Evolutionary conservation across 2,113 vertebrate species (phyloP), one percentile per base, ranked within the genome.

Genomic region (Menidia beryllina): DNA sequence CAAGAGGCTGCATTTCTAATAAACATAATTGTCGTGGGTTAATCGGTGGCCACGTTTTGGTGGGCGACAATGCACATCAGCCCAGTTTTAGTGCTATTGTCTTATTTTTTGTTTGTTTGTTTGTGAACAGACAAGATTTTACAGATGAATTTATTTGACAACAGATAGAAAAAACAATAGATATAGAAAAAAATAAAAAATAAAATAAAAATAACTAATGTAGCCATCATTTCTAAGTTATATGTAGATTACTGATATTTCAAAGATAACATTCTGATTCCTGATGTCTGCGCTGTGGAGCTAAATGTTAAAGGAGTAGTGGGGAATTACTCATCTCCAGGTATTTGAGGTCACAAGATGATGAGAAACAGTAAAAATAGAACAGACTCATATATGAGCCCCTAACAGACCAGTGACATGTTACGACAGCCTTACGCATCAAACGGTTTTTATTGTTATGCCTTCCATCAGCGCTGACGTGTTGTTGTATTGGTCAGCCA

Each of bases 321-420:
- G 21, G 43, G 43, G 10, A 11, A 9, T 30, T 38, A 34, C 19
- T 43, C 30, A 56, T 38, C 2, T 0, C 26, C 47, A 27, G 15
- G 30, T 41, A 20, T 41, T 47, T 0, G 43, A 51, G 34, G 24
- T 21, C 19, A 54, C n/a, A 21, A 20, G 62, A 48, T 68, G 52
- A 60, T 36, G 4, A 1, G 19, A 24, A 24, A 57, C 8, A 12
- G 36, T 26, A 70, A 47, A 57, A 64, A 64, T 58, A 70, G 45
- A 6, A 9, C n/a, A 0, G 27, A 63, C 38, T 59, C 58, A 64
- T 19, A 64, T 23, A 13, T 55, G 26, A 64, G 58, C 61, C 78
- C 68, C 75, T 52, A 67, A 77, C 71, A 77, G 58, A 66, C 24
- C 36, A 49, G 23, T 63, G 25, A 39, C 36, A 64, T 54, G 61